Conservation (phyloP, 2,888 invertebrate genomes). For the Parnassius mnemosyne region DNA sequence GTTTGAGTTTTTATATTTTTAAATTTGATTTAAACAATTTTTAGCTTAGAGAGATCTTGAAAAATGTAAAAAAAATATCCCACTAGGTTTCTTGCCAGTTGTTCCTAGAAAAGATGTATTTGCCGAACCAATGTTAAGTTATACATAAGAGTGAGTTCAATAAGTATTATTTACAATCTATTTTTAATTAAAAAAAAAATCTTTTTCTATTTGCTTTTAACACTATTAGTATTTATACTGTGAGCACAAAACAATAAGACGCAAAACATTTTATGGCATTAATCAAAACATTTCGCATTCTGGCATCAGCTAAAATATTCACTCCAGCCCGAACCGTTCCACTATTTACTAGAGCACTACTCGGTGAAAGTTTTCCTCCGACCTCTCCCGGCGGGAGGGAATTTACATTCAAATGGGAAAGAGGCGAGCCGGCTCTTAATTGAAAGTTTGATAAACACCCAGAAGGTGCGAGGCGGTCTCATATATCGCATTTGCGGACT, state of each 20-base stretch:
- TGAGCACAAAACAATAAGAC: conserved; percentile 1
- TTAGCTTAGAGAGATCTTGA: too few relatives aligned
- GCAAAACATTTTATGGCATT: conserved; percentile 10
- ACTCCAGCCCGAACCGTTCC: conserved; percentile 30
- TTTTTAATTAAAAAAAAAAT: too few relatives aligned
- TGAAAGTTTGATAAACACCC: conserved; percentile 66
- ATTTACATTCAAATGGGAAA: conserved; percentile 74
- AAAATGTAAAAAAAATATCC: too few relatives aligned
- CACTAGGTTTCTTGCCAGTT: too few relatives aligned
- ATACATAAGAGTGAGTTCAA: too few relatives aligned
- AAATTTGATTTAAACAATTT: too few relatives aligned
- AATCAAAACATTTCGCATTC: conserved; percentile 21
- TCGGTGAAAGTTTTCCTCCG: conserved; percentile 41
- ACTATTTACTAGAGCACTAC: conserved; percentile 46
- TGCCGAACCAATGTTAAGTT: too few relatives aligned
- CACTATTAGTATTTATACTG: neutral
- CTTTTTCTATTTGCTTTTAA: too few relatives aligned
- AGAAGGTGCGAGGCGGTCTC: conserved; percentile 32
- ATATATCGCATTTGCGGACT: conserved; percentile 24
- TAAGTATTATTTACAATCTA: too few relatives aligned
- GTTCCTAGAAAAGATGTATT: too few relatives aligned
- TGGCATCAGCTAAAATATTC: conserved; percentile 17
- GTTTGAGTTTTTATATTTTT: too few relatives aligned
- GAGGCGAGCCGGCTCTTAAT: conserved; percentile 59
- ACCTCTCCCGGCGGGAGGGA: conserved; percentile 35